Evolutionary conservation across 2,888 invertebrate species (phyloP).

Genomic region (Chesias legatella): DNA sequence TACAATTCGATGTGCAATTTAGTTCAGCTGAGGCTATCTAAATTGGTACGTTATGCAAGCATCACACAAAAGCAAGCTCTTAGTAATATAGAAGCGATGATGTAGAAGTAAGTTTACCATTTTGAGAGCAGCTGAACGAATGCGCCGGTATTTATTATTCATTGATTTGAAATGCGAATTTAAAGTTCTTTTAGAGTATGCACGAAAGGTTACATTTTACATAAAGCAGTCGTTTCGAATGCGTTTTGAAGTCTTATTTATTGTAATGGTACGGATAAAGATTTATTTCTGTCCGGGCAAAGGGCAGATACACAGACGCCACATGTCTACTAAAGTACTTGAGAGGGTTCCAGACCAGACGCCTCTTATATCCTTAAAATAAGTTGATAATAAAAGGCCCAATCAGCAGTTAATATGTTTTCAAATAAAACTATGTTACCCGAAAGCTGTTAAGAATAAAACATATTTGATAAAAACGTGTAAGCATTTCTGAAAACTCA

Average conservation of each 20-base stretch:
- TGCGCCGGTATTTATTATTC: constrained; percentile 37
- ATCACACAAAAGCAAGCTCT: constrained; percentile 53
- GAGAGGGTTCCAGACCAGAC: constrained; percentile 3
- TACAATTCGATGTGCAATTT: constrained; percentile 60
- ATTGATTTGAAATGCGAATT: constrained; percentile 36
- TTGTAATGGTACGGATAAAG: constrained; percentile 18
- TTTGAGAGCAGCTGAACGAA: constrained; percentile 36
- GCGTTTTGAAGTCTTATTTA: constrained; percentile 28
- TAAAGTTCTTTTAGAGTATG: constrained; percentile 25
- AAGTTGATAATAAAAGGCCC: not conserved
- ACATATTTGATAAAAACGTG: constrained; percentile 5
- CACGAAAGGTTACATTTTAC: constrained; percentile 24
- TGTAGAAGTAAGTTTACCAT: constrained; percentile 44
- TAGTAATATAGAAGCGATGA: constrained; percentile 43
- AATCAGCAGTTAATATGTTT: constrained; percentile 1
- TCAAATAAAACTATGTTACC: not conserved
- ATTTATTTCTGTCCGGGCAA: constrained; percentile 12
- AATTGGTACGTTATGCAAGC: constrained; percentile 57
- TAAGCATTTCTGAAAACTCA: constrained; percentile 19
- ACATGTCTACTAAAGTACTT: constrained; percentile 10
- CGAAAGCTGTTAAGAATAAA: constrained; percentile 9
- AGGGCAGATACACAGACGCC: constrained; percentile 2
- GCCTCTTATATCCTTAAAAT: not conserved
- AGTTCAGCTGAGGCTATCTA: constrained; percentile 53
- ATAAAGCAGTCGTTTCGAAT: constrained; percentile 28